Base-by-base conservation (phyloP, 2,888 invertebrate genomes). In the Lochmaea crataegi region DNA sequence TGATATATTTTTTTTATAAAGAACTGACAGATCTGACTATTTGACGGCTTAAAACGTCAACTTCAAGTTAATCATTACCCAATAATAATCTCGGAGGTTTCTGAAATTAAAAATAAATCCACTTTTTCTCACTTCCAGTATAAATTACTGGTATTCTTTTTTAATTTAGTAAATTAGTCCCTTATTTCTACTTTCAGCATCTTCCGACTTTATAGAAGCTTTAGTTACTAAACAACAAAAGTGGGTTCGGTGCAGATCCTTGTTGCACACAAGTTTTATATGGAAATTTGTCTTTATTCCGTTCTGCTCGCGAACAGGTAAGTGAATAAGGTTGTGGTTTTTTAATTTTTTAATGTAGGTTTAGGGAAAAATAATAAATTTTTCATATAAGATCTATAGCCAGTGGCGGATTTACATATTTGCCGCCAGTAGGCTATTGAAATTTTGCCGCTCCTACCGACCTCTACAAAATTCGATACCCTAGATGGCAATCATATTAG, bases 101-200 rank as follows among this genome's bases (percentile, higher is more conserved):
- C 9, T 53, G 53, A 16, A n/a, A 10, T 10, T 16, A 16, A 53
- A 18, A 53, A 16, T 18, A 16, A 18, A 16, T 53, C 18, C 16
- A 53, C 10, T 16, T 16, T 10, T 11, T 53, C 18, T 53, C 53
- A 53, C 18, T 53, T 53, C 18, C 18, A 53, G 48, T 48, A 48
- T n/a, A n/a, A 48, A n/a, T 48, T 48, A 48, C n/a, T 48, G n/a
- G 53, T 18, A 18, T 53, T 53, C 53, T 53, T 9, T 53, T 53
- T 53, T 45, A 16, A 53, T 53, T 53, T 53, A 48, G 48, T 48
- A 48, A n/a, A 48, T 48, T 48, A 53, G 53, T 53, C 53, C 9
- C 53, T 53, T 53, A 53, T 53, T 53, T 53, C 53, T 53, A 53
- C 53, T 53, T 53, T 53, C 53, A 53, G 53, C 53, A 53, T 18